Conservation (phyloP, 2,113 vertebrate genomes). For the Tor tambroides region DNA sequence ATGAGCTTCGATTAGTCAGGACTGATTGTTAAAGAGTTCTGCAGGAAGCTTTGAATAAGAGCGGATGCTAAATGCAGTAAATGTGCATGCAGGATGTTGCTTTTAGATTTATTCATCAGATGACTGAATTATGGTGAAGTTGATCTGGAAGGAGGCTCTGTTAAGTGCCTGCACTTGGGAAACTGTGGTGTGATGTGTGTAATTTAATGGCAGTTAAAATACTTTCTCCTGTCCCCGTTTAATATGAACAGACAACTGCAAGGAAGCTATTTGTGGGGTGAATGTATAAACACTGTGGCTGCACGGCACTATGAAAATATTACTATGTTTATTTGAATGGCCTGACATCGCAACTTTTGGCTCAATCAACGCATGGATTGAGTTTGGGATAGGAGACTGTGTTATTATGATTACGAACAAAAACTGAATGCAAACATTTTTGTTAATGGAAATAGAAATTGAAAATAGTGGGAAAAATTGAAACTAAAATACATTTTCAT, state of each 20-base stretch:
- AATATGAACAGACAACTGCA: not conserved
- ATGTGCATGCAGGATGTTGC: not conserved
- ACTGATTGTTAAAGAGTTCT: conserved; percentile 4
- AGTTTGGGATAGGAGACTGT: not conserved
- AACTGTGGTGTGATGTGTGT: not conserved
- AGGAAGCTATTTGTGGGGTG: not conserved
- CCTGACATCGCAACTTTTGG: not conserved
- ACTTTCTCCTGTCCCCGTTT: not conserved
- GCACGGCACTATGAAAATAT: not conserved
- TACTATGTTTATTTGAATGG: not conserved
- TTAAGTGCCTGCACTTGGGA: not conserved
- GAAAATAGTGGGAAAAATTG: not conserved
- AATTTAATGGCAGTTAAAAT: not conserved
- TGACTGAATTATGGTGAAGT: conserved; percentile 7
- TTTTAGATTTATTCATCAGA: not conserved
- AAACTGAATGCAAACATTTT: not conserved
- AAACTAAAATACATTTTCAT: no score
- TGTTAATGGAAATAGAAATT: not conserved
- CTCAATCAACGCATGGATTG: not conserved
- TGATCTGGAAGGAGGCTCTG: not conserved
- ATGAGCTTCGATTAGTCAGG: not conserved
- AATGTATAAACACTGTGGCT: conserved; percentile 10
- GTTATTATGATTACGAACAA: no score
- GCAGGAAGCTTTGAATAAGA: not conserved
- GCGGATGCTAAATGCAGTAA: not conserved